Evolutionary conservation across 2,888 invertebrate species (phyloP), one percentile per base, ranked within the genome.

Genomic region (Celastrina argiolus): DNA sequence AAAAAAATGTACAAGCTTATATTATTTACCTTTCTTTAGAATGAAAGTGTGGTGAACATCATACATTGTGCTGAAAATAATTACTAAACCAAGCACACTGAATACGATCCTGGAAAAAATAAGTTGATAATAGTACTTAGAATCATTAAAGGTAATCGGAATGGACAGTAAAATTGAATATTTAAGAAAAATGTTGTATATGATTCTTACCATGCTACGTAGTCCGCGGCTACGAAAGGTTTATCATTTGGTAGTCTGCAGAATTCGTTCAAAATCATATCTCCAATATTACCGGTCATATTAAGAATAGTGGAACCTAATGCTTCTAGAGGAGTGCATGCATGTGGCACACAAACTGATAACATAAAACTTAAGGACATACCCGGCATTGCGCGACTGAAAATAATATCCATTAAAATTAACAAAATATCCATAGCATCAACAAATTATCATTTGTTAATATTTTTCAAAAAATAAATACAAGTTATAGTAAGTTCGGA

Each of bases 181-280:
- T n/a, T n/a, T n/a, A n/a, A n/a, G n/a, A n/a, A n/a, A n/a, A n/a
- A n/a, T n/a, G n/a, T n/a, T n/a, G n/a, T n/a, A n/a, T n/a, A 34
- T 34, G 14, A 34, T 31, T n/a, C n/a, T 76, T 69, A 79, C 80
- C 76, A 69, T 4, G 80, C 77, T 5, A 77, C 67, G 22, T 80
- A 81, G 66, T 85, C 85, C 5, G 74, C 85, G 7, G 80, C 70
- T 2, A 74, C 78, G 78, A 81, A 81, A 34, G 79, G 79, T 58
- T 81, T 84, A 65, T 85, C 85, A 63, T 79, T 70, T 3, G 81
- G 78, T 10, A 85, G 72, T 6, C 85, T 78, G 68, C 85, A 85
- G 39, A 42, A 0, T 7, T 7, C 6, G 42, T 16, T n/a, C n/a
- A n/a, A 16, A 16, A 16, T 2, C 2, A 7, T 42, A 7, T 42